Evolutionary conservation across 2,797 vertebrate genomes (phyloP), one percentile per base, ranked within the genome.

Genomic region (Poeciliopsis turneri): DNA sequence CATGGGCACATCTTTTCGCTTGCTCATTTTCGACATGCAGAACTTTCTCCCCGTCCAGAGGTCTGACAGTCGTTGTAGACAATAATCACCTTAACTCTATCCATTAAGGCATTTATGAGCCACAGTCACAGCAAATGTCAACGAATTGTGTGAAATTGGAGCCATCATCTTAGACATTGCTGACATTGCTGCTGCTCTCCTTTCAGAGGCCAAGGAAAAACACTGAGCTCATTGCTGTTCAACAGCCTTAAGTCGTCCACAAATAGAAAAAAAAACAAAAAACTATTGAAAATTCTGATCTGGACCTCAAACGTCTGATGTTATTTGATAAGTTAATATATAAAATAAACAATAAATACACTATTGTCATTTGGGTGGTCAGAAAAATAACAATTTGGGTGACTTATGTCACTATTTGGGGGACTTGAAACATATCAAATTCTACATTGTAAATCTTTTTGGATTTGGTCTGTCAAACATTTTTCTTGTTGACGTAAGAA

Each of bases 61-160:
- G 88, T 88, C 88, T 72, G 49, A 55, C 89, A 90, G 90, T 82
- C 90, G 85, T 43, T 11, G 61, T 74, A 73, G 81, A 84, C 86
- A 87, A 88, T 80, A 76, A 86, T 84, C 80, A 84, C 55, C 76
- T 53, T 77, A 87, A 85, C 78, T 49, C 57, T 82, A 83, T 78
- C 76, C 55, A 68, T 68, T n/a, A 16, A 33, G 86, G 77, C 84
- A 83, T 74, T 78, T 82, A 84, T 25, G 72, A 88, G 73, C 72
- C 64, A 57, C 33, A 46, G 78, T 59, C 59, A 28, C 9, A 43
- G 53, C 49, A 45, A 55, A 82, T 76, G 76, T 77, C 82, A 85
- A 87, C 82, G 82, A 72, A 79, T 84, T 86, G 80, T 87, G 86
- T 80, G 71, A 80, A 81, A 86, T 85, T 78, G 77, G 53, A 87